Conservation (phyloP, 2,888 invertebrate species). For the Torymus tubicola region DNA sequence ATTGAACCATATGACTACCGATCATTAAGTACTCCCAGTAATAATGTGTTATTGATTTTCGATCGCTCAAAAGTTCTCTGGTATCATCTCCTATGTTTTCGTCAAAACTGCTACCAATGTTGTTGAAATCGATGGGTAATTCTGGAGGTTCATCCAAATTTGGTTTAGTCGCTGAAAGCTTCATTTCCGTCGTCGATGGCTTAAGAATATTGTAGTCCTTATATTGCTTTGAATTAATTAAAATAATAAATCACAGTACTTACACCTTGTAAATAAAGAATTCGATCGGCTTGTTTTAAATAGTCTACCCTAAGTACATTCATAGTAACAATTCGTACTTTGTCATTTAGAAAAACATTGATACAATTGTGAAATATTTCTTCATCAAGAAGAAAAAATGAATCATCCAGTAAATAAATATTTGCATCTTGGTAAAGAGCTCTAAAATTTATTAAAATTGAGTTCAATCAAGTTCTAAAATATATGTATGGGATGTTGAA, state of each 20-base stretch:
- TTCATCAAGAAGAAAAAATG: constrained; percentile 86
- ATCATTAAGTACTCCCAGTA: constrained; percentile 84
- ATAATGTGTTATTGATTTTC: constrained; percentile 73
- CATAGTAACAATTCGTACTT: constrained; percentile 83
- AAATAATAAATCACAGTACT: too few relatives aligned
- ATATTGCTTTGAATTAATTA: too few relatives aligned
- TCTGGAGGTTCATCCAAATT: too few relatives aligned
- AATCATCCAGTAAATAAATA: constrained; percentile 88
- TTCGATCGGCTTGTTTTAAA: constrained; percentile 76
- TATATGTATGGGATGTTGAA: too few relatives aligned
- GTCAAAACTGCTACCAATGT: too few relatives aligned
- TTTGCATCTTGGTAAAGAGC: constrained; percentile 87
- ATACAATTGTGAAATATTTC: constrained; percentile 84
- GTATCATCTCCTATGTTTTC: too few relatives aligned
- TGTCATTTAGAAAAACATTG: constrained; percentile 80
- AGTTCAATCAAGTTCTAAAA: neutral
- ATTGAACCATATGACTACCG: constrained; percentile 80
- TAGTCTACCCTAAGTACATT: constrained; percentile 84
- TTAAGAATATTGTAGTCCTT: too few relatives aligned
- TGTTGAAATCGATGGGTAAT: too few relatives aligned
- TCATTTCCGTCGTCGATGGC: too few relatives aligned
- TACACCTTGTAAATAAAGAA: constrained; percentile 68
- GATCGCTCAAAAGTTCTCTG: too few relatives aligned
- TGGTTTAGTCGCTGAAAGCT: too few relatives aligned
- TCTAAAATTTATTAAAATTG: constrained; percentile 69